phyloP scores from a whole-genome alignment of 2,888 invertebrate species.

The Anoncus sp. region DNA sequence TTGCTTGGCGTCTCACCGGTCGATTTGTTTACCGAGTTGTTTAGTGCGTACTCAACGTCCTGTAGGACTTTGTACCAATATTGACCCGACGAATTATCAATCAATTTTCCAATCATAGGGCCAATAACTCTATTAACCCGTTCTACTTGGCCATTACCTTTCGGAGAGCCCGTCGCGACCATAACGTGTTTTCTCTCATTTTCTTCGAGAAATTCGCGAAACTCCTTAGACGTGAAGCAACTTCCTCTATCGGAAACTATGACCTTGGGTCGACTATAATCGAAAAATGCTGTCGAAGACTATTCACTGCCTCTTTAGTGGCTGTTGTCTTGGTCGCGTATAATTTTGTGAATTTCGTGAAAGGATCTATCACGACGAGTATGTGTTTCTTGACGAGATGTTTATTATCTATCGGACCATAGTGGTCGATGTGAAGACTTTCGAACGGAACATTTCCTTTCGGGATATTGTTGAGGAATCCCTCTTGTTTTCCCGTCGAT shows the following conservation, averaged over 20 bases:
- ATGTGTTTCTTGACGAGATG: not conserved
- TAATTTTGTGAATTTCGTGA: not conserved
- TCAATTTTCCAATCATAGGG: conserved; percentile 65
- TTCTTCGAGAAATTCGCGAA: conserved; percentile 63
- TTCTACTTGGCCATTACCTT: conserved; percentile 41
- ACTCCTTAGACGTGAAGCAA: conserved; percentile 68
- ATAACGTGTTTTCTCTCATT: conserved; percentile 63
- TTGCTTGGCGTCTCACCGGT: conserved; percentile 7
- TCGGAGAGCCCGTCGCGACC: conserved; percentile 68
- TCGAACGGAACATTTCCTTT: conserved; percentile 71
- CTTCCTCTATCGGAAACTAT: conserved; percentile 69
- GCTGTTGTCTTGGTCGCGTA: not conserved
- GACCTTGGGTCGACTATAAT: too few relatives aligned
- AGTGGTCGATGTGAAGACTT: conserved; percentile 70
- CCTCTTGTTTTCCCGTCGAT: conserved; percentile 64
- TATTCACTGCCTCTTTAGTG: too few relatives aligned
- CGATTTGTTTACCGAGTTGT: conserved; percentile 37
- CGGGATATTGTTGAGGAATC: conserved; percentile 68
- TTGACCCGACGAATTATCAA: conserved; percentile 26
- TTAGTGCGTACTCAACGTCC: conserved; percentile 41
- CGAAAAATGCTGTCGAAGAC: conserved; percentile 65
- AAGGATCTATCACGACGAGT: too few relatives aligned
- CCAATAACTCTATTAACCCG: conserved; percentile 62
- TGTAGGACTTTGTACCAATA: conserved; percentile 45
- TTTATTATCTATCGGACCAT: conserved; percentile 67